Evolutionary conservation across 1,140 invertebrate species (phyloP).

Genomic region (Belonocnema kinseyi): DNA sequence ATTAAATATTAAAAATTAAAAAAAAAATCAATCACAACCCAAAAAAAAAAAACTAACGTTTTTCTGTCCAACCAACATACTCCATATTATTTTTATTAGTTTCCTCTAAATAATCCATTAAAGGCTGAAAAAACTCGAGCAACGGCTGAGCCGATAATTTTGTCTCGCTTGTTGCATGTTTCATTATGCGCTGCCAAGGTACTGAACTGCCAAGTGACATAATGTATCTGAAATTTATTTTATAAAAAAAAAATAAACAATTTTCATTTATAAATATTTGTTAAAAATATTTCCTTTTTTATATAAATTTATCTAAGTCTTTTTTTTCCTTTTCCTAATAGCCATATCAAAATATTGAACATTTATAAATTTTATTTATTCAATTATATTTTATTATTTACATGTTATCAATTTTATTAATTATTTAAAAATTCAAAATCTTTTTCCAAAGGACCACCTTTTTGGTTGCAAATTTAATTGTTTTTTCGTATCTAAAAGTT

Average conservation of each 20-base stretch:
- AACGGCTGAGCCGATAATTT: neutral
- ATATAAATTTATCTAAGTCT: no score
- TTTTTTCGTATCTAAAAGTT: no score
- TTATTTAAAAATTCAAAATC: no score
- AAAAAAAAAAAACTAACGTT: neutral
- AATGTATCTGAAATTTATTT: neutral
- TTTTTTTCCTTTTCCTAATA: no score
- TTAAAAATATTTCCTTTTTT: no score
- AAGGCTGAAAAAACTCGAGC: neutral
- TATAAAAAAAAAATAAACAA: neutral
- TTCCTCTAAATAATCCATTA: neutral
- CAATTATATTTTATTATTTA: no score
- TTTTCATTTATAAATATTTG: no score
- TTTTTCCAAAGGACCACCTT: no score
- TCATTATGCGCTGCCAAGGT: neutral
- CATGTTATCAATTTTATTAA: no score
- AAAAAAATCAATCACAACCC: neutral
- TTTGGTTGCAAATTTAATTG: no score
- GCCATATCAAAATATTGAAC: no score
- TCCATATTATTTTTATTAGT: neutral
- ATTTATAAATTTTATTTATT: no score
- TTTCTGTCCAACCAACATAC: neutral
- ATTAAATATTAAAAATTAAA: neutral
- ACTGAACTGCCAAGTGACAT: conserved; percentile 5
- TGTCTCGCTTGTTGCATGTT: neutral